Base-by-base conservation (phyloP, 2,888 invertebrate genomes). In the Drosophila borborema region DNA sequence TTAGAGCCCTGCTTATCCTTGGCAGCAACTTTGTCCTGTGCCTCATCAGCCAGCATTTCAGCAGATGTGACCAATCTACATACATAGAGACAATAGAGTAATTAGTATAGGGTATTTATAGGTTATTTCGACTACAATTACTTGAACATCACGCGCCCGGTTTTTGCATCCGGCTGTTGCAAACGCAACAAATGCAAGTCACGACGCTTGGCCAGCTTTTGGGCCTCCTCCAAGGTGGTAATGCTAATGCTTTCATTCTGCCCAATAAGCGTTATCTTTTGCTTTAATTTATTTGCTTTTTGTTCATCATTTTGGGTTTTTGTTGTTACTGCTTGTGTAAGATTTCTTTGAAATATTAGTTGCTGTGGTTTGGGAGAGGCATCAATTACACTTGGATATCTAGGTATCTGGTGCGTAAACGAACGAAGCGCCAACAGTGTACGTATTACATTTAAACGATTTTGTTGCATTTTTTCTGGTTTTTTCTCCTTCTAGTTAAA, bases 151-250 rank as follows among this genome's bases (percentile, higher is more conserved):
- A 96, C 95, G 49, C 96, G 94, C 40, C 95, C 94, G 0, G 95
- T 95, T 92, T 96, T 96, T 0, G 94, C 92, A 92, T 96, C 96
- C 6, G 94, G 91, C 91, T 97, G 96, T 73, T 95, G 92, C 34
- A 96, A 92, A 93, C 96, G 96, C 0, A 96, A 94, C 66, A 97
- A 93, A 90, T 95, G 96, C 72, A 97, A 93, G 59, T 96, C 95
- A 77, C 96, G 94, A 46, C 96, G 94, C 67, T 94, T 94, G 0
- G 97, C 95, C 69, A 97, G 85, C 90, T 94, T 96, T 80, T 95
- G 94, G 0, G 97, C 97, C 82, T 95, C 95, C 75, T 95, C 95
- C 34, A 97, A 77, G 34, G 96, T 95, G 1, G 94, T 94, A 4
- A 96, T 94, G 72, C 93, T 94, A 23, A 96, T 92, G 38, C 94